phyloP scores from a whole-genome alignment of 1,140 invertebrate genomes.

The Drosophila arizonae region DNA sequence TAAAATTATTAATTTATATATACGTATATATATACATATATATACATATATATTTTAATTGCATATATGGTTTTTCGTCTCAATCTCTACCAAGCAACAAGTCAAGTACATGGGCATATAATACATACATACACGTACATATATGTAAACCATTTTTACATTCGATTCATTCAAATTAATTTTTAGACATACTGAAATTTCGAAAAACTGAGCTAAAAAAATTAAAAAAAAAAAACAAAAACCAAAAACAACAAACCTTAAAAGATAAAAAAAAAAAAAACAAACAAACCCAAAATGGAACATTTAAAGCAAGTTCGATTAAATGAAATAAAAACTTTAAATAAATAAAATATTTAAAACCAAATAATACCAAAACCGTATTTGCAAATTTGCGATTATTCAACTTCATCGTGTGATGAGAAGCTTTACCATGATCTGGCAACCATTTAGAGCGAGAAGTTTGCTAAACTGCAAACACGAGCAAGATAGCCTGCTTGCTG shows the following conservation, averaged over 20 bases:
- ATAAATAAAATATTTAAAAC: constrained; percentile 80
- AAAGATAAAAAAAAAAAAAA: constrained; percentile 25
- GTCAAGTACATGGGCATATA: constrained; percentile 42
- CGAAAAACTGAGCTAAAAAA: constrained; percentile 50
- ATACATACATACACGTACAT: constrained; percentile 36
- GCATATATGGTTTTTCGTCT: constrained; percentile 76
- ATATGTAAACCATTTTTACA: constrained; percentile 79
- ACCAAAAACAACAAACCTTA: constrained; percentile 10
- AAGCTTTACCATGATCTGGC: background rate
- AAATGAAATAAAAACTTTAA: constrained; percentile 81
- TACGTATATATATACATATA: constrained; percentile 66
- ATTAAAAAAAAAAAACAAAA: constrained; percentile 33
- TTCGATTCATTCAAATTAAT: constrained; percentile 80
- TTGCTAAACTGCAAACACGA: background rate
- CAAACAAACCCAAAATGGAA: constrained; percentile 39
- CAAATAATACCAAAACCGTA: constrained; percentile 36
- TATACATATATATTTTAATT: constrained; percentile 70
- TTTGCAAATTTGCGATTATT: background rate
- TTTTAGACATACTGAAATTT: constrained; percentile 79
- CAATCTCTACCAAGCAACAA: constrained; percentile 62
- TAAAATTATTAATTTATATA: constrained; percentile 59
- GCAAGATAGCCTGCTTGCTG: background rate
- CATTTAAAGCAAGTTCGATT: constrained; percentile 76
- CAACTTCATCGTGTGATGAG: background rate
- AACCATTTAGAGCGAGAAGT: background rate